phyloP scores from a whole-genome alignment of 2,888 invertebrate species.

The Biston stratarius region DNA sequence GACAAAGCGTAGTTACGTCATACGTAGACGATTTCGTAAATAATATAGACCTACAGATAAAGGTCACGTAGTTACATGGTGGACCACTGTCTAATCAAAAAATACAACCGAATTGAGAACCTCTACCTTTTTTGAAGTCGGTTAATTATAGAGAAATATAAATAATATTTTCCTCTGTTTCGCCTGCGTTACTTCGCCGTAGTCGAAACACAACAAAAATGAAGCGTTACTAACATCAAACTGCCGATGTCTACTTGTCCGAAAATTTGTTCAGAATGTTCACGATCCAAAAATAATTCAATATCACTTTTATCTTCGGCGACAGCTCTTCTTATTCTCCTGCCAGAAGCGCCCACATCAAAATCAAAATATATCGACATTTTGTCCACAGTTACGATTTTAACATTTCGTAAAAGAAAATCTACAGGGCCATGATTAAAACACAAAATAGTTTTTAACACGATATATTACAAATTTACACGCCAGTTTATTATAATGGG shows the following conservation, averaged over 20 bases:
- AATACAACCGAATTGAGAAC: no score
- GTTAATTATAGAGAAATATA: no score
- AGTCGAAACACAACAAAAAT: background rate
- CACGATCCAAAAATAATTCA: slow-evolving; percentile 55
- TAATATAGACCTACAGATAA: no score
- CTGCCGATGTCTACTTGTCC: slow-evolving; percentile 63
- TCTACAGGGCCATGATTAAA: slow-evolving; percentile 61
- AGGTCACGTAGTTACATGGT: no score
- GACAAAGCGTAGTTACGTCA: no score
- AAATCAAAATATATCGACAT: slow-evolving; percentile 82
- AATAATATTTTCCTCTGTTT: no score
- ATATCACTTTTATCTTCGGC: slow-evolving; percentile 72
- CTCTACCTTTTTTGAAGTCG: no score
- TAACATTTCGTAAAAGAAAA: slow-evolving; percentile 29
- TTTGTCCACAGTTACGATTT: slow-evolving; percentile 7
- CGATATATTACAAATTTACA: slow-evolving; percentile 69
- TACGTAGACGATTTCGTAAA: no score
- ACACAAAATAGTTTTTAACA: slow-evolving; percentile 55
- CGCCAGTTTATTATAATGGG: slow-evolving; percentile 45
- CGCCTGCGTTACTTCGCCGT: no score
- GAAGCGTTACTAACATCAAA: slow-evolving; percentile 65
- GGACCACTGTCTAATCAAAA: no score
- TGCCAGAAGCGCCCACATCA: slow-evolving; percentile 61
- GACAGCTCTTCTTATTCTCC: slow-evolving; percentile 72
- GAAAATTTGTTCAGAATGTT: slow-evolving; percentile 61